Percentiles rank a stretch among this genome's conserved stretches.
These are phyloP conservation scores for Psylliodes chrysocephalus DNA, from an alignment of 2,888 invertebrate species.

Conservation along the genomic window DNA sequence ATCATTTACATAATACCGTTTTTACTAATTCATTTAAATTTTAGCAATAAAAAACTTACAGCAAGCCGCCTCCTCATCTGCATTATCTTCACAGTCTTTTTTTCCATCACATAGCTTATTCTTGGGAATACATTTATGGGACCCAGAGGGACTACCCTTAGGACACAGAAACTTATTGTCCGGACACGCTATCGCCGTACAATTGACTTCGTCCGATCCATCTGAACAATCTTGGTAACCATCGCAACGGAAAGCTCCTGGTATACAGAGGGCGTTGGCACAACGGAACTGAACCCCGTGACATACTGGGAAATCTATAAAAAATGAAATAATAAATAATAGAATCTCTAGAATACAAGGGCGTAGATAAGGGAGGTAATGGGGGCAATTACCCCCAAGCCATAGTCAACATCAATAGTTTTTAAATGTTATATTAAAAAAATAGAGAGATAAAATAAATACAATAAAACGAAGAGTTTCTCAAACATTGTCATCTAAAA, in stretches of 20 bases:
- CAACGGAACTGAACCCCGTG: constrained; percentile 93
- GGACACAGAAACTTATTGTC: constrained; percentile 93
- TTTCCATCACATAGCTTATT: constrained; percentile 91
- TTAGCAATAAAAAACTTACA: constrained; percentile 71
- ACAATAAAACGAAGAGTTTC: no score
- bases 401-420: no score
- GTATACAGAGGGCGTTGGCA: constrained; percentile 92
- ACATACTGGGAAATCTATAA: constrained; percentile 85
- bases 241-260: constrained; percentile 84
- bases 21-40: no score
- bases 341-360: neutral
- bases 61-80: constrained; percentile 89
- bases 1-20: no score
- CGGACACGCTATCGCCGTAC: constrained; percentile 87
- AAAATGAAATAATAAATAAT: neutral
- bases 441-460: no score
- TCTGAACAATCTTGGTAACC: constrained; percentile 93
- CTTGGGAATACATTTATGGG: constrained; percentile 88
- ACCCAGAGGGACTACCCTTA: constrained; percentile 75
- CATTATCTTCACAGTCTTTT: constrained; percentile 89
- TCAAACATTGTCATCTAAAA: no score
- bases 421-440: no score
- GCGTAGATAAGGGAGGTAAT: no score
- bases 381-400: no score
- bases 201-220: constrained; percentile 88